Base-by-base conservation (phyloP, 2,888 invertebrate genomes). In the Cynaeus angustus region DNA sequence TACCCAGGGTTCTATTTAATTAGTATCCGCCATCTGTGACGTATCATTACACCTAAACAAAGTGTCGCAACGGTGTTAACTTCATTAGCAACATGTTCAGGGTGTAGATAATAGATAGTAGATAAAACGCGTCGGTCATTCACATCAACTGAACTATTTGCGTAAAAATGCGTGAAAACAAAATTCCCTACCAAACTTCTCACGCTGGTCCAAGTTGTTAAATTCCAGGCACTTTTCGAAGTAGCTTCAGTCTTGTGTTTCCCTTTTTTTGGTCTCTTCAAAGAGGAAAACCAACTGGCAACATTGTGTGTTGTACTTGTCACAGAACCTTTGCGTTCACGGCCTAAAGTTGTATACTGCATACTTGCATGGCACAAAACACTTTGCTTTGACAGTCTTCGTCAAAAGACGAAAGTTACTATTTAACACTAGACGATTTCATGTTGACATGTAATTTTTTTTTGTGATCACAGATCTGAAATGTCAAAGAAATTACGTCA, bases 241-340 rank as follows among this genome's bases (percentile, higher is more conserved):
- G 77, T 78, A 59, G 68, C 66, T 9, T 78, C 77, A 50, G 61
- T 70, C 72, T 80, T 79, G 26, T 73, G 72, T 58, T 71, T 75
- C 75, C 78, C 75, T 73, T 83, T 83, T 75, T 85, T 85, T 83
- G 86, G 85, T 74, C 94, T 89, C 78, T 93, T 90, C 82, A 94
- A 83, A 72, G 94, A 94, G 74, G 91, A 92, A 85, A 94, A 94
- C 94, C 94, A 94, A 84, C 91, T 92, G 76, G 91, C 89, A 71
- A 93, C 82, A 68, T 76, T 68, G 28, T 76, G 68, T 14, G 74
- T 66, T 37, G 53, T 53, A 61, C 76, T 72, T 71, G 91, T 89
- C 72, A 93, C 90, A 76, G 91, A 91, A 78, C 90, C 90, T 74
- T 90, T 90, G 77, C 91, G 88, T 83, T 90, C 90, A 76, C 90